Evolutionary conservation across 2,113 vertebrate genomes (phyloP).

Genomic region (Datnioides undecimradiatus): DNA sequence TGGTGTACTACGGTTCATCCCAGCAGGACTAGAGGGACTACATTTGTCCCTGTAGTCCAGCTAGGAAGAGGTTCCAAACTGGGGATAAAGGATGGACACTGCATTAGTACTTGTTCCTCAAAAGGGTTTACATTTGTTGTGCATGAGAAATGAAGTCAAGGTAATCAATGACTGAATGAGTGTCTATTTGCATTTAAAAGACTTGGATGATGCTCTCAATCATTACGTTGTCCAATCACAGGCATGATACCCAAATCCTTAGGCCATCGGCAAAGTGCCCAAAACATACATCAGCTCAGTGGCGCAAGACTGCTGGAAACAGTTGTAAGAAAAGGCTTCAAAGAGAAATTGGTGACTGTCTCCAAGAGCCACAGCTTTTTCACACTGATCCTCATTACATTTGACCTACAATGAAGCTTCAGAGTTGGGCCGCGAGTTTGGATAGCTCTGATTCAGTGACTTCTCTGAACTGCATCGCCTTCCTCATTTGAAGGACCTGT

Average conservation of each 20-base stretch:
- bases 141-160: constrained; percentile 32
- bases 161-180: constrained; percentile 35
- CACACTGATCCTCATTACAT: not conserved
- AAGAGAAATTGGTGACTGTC: not conserved
- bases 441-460: not conserved
- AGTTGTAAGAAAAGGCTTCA: constrained; percentile 11
- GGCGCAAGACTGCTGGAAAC: not conserved
- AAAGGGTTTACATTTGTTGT: constrained; percentile 11
- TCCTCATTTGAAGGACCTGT: not conserved
- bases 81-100: constrained; percentile 3
- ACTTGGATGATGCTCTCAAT: constrained; percentile 18
- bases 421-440: not conserved
- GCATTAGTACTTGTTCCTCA: constrained; percentile 5
- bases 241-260: not conserved
- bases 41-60: not conserved
- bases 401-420: not conserved
- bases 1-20: not conserved
- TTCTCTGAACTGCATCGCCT: constrained; percentile 1
- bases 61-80: not conserved
- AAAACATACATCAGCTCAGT: not conserved
- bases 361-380: not conserved
- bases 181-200: constrained; percentile 36
- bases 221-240: constrained; percentile 22
- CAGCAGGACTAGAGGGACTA: constrained; percentile 7
- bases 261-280: constrained; percentile 3